A percentile compares a stretch with the other conserved stretches of the same genome.
Conservation (phyloP, 2,113 vertebrate species). For the Lophius piscatorius region DNA sequence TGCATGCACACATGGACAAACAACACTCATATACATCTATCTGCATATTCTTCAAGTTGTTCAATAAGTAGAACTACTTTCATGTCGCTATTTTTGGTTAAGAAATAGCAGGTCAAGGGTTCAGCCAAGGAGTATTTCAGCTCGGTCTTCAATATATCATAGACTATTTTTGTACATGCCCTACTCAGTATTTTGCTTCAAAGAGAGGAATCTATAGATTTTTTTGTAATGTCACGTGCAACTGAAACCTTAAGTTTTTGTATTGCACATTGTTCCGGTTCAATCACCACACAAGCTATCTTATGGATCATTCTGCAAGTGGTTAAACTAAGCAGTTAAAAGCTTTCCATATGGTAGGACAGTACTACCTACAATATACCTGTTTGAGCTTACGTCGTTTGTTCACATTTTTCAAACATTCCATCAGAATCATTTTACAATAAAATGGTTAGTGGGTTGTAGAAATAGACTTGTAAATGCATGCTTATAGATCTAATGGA, state of each 20-base stretch:
- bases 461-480: background rate
- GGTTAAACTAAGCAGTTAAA: too few species aligned
- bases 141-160: slow-evolving; percentile 28
- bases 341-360: too few species aligned
- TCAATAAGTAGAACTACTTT: slow-evolving; percentile 59
- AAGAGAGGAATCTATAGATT: background rate
- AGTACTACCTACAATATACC: too few species aligned
- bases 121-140: slow-evolving; percentile 67
- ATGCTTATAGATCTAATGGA: background rate
- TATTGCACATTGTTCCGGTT: background rate
- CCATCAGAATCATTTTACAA: too few species aligned
- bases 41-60: slow-evolving; percentile 46
- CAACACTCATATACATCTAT: too few species aligned
- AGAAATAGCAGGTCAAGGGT: slow-evolving; percentile 46
- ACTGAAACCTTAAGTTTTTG: background rate
- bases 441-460: too few species aligned
- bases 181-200: slow-evolving; percentile 1
- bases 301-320: too few species aligned
- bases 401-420: too few species aligned
- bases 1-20: too few species aligned
- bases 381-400: too few species aligned
- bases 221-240: background rate
- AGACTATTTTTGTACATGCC: slow-evolving; percentile 47
- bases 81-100: slow-evolving; percentile 63
- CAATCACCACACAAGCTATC: background rate